Conservation (phyloP, 2,797 vertebrate genomes). For the Fistularia commersonii region DNA sequence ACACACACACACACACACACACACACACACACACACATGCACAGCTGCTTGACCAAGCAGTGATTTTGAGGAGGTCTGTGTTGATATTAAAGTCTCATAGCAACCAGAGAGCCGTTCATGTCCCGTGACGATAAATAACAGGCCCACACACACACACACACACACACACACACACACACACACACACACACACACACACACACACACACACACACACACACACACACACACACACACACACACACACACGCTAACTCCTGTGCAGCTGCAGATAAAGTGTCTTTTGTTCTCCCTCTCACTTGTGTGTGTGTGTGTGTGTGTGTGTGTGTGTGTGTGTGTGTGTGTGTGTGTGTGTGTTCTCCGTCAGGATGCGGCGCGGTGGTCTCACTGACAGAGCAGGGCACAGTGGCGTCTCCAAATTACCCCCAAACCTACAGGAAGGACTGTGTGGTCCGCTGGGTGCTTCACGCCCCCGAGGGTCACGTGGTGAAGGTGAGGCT, state of each 20-base stretch:
- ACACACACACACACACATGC: conserved; percentile 3
- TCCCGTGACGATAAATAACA: too few species aligned
- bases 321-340: too few species aligned
- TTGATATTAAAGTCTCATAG: too few species aligned
- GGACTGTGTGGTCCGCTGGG: conserved; percentile 73
- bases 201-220: too few species aligned
- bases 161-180: not conserved
- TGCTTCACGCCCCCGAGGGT: conserved; percentile 73
- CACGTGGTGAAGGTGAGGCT: conserved; percentile 77
- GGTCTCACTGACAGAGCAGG: conserved; percentile 74
- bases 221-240: too few species aligned
- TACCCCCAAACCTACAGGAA: conserved; percentile 77
- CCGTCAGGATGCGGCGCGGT: conserved; percentile 72
- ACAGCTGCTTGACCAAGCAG: too few species aligned
- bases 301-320: too few species aligned
- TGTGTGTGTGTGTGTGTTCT: conserved; percentile 47
- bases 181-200: too few species aligned
- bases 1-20: conserved; percentile 3
- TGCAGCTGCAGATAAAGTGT: too few species aligned
- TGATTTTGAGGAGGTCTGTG: too few species aligned
- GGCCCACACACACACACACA: not conserved
- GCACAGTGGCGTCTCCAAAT: conserved; percentile 70
- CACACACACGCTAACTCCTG: too few species aligned
- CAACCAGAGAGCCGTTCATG: too few species aligned
- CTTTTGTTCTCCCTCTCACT: conserved; percentile 10